Evolutionary conservation across 2,797 vertebrate genomes (phyloP).

Genomic region (Melanotaenia trifasciata): DNA sequence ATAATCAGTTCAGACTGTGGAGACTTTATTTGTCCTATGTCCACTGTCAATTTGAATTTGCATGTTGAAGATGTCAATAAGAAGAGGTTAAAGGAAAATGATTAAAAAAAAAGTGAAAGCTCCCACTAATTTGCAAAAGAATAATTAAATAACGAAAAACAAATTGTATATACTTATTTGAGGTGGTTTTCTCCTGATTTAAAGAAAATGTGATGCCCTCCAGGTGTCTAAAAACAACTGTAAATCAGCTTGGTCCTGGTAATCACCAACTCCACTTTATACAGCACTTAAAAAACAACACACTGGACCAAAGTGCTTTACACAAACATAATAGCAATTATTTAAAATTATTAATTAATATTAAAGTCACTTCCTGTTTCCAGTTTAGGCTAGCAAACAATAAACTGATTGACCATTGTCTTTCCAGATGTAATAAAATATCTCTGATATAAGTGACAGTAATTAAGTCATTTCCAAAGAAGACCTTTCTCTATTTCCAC

Average conservation of each 20-base stretch:
- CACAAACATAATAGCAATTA: too few species aligned
- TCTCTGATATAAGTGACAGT: not conserved
- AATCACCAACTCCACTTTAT: too few species aligned
- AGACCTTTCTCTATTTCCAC: not conserved
- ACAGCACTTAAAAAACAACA: too few species aligned
- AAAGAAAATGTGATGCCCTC: not conserved
- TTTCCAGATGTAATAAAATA: not conserved
- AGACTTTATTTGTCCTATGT: not conserved
- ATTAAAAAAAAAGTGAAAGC: not conserved
- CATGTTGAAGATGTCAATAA: not conserved
- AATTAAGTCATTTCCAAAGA: not conserved
- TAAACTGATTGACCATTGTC: not conserved
- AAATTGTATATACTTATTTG: not conserved
- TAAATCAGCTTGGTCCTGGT: not conserved
- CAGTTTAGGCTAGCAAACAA: not conserved
- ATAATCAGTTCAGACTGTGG: not conserved
- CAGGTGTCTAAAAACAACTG: not conserved
- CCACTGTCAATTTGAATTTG: not conserved
- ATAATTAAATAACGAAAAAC: not conserved
- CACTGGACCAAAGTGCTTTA: too few species aligned
- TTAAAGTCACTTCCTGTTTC: not conserved
- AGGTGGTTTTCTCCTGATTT: not conserved
- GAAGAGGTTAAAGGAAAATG: not conserved
- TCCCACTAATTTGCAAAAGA: not conserved
- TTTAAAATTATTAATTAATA: too few species aligned